Conservation (phyloP, 2,797 vertebrate genomes). For the Muscicapa striata region DNA sequence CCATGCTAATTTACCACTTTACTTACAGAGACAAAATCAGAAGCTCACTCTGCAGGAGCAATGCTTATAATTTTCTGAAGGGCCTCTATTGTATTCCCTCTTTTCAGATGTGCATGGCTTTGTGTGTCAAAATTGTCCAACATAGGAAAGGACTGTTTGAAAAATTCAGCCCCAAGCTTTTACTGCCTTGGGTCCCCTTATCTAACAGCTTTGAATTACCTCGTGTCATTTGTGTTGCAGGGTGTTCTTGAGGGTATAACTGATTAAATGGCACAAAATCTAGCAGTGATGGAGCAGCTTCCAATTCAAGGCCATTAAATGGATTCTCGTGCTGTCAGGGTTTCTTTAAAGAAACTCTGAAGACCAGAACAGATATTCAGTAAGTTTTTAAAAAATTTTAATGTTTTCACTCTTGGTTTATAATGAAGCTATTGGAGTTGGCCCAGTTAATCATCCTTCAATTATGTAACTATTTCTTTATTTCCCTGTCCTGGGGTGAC, state of each 20-base stretch:
- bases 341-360: not conserved
- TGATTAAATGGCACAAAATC: slow-evolving; percentile 25
- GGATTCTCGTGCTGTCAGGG: not conserved
- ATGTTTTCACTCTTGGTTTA: not conserved
- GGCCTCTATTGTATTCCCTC: not conserved
- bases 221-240: not conserved
- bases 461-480: not conserved
- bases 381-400: not conserved
- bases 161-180: slow-evolving; percentile 14
- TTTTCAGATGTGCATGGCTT: not conserved
- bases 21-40: not conserved
- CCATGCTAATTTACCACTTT: not conserved
- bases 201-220: slow-evolving; percentile 33
- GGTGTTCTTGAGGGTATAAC: slow-evolving; percentile 17
- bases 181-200: not conserved
- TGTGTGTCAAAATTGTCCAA: not conserved
- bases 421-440: not conserved
- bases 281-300: not conserved
- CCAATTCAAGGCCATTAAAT: slow-evolving; percentile 27
- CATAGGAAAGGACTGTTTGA: not conserved
- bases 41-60: not conserved
- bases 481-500: not conserved
- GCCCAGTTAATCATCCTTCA: not conserved
- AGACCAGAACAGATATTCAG: not conserved
- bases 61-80: not conserved